These are phyloP conservation scores for Chondrosia reniformis DNA, from an alignment of 37 sponge, comb jelly and placozoan species.

Conservation along the genomic window DNA sequence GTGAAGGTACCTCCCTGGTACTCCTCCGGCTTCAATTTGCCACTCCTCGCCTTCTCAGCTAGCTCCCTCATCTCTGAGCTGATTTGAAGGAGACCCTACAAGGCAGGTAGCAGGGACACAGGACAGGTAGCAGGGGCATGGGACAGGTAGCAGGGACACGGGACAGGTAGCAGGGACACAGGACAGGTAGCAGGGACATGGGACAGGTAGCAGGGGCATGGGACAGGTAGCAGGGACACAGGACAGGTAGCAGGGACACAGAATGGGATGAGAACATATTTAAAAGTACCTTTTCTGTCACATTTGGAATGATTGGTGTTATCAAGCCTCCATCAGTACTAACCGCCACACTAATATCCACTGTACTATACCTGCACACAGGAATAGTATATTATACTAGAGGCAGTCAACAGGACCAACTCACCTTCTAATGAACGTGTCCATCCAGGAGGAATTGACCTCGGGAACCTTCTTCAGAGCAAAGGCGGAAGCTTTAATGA, in stretches of 20 bases:
- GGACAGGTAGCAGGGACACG: not conserved
- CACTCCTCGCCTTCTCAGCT: conserved; percentile 76
- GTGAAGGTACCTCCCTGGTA: conserved; percentile 96
- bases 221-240: not conserved
- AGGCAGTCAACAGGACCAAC: not conserved
- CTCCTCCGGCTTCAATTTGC: conserved; percentile 83
- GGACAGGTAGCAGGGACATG: not conserved
- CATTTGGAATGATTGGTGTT: conserved; percentile 89
- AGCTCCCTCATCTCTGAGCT: conserved; percentile 61
- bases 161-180: not conserved
- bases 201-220: not conserved
- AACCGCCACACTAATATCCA: conserved; percentile 96
- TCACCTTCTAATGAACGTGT: conserved; percentile 68
- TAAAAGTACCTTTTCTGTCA: conserved; percentile 85
- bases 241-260: not conserved
- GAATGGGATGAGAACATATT: not conserved
- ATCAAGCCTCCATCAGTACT: conserved; percentile 92
- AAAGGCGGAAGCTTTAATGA: conserved; percentile 89
- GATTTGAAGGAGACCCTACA: conserved; percentile 76
- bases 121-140: not conserved
- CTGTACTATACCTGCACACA: conserved; percentile 65
- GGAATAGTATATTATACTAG: too few species aligned
- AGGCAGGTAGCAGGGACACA: not conserved
- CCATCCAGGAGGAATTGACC: conserved; percentile 92
- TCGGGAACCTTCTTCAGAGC: conserved; percentile 80